Conservation (phyloP, 2,888 invertebrate species). For the Drosophila testacea region DNA sequence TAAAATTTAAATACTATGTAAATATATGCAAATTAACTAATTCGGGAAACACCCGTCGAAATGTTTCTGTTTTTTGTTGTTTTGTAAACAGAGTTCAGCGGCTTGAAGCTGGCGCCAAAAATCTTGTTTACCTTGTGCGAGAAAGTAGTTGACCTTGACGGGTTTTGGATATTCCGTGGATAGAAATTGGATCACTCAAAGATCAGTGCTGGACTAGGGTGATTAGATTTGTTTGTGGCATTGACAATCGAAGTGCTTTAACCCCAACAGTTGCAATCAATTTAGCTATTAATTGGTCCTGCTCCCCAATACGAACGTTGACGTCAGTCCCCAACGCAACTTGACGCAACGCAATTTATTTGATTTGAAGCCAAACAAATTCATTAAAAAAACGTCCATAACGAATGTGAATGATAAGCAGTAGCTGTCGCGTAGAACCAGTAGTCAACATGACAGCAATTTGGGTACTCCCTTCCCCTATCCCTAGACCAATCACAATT, state of each 20-base stretch:
- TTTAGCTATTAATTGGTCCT: conserved; percentile 19
- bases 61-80: conserved; percentile 29
- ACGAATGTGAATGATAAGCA: conserved; percentile 52
- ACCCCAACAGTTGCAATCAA: conserved; percentile 47
- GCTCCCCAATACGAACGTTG: conserved; percentile 37
- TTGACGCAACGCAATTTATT: conserved; percentile 25
- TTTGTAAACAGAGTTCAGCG: conserved; percentile 65
- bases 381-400: conserved; percentile 53
- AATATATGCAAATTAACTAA: conserved; percentile 44
- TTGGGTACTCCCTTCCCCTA: conserved; percentile 21
- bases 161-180: conserved; percentile 30
- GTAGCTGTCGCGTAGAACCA: conserved; percentile 67
- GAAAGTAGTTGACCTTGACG: conserved; percentile 75
- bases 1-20: conserved; percentile 42
- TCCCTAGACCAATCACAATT: neutral
- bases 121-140: conserved; percentile 75
- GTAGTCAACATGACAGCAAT: conserved; percentile 57
- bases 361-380: conserved; percentile 49
- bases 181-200: conserved; percentile 44
- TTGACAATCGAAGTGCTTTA: conserved; percentile 55
- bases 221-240: conserved; percentile 7
- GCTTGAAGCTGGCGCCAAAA: conserved; percentile 69
- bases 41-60: conserved; percentile 57
- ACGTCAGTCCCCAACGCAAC: conserved; percentile 45
- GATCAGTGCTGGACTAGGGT: neutral